Evolutionary conservation across 2,797 vertebrate species (phyloP), one percentile per base, ranked within the genome.

Genomic region (Orestias chungarensis): DNA sequence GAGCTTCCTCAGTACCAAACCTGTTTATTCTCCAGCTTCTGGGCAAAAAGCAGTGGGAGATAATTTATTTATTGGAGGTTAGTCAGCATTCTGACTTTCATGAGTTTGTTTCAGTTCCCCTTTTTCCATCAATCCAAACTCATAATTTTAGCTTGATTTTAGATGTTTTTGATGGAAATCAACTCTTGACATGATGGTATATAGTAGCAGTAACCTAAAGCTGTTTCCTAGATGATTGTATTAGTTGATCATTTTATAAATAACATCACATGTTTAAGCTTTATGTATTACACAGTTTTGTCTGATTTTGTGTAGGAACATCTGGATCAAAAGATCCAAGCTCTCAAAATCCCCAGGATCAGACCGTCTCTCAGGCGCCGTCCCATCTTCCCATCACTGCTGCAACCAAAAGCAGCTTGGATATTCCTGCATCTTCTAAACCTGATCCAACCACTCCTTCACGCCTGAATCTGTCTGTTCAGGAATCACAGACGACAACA

Each of bases 381-480:
- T 55, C 72, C 10, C 88, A 86, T 61, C 72, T 82, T 66, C 80
- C 87, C 31, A 71, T 80, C 43, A 77, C 84, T 38, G 83, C 86
- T 35, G 64, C 71, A 49, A 78, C 81, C 70, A 89, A 68, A 78
- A 79, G 42, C 68, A 74, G 66, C 81, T 72, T 84, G 0, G 91
- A 93, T 43, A 59, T 80, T 27, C 69, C 79, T 4, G 14, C 67
- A 59, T 55, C 74, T 2, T 3, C 82, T 23, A 85, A 66, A 76
- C 2, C 80, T 42, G 81, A 83, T 15, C 82, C 1, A 33, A 61
- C 42, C 44, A 57, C 68, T 0, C 25, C 61, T 20, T 44, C 77
- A 23, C 65, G 18, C 0, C 66, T 9, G 3, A 73, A 29, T 55
- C 79, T 74, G 35, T 17, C 64, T 0, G 0, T 46, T 0, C 73